A percentile compares a stretch with the other conserved stretches of the same genome.
Conservation (phyloP, 2,113 vertebrate species). For the Passer domesticus region DNA sequence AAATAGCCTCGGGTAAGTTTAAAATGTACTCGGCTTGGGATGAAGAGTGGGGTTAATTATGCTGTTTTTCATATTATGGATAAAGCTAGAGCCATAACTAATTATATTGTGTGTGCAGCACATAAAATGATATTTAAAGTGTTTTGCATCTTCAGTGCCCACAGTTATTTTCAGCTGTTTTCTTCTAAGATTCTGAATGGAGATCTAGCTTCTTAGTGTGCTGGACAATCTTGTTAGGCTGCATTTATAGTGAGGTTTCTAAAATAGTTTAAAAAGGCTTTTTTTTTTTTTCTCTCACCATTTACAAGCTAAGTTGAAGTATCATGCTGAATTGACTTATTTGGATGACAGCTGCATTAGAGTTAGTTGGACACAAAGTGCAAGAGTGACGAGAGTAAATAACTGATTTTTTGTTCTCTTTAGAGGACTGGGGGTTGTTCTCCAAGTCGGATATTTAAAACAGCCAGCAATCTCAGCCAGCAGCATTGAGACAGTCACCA, state of each 20-base stretch:
- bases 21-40: neutral
- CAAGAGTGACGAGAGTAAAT: neutral
- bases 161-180: neutral
- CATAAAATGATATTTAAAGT: neutral
- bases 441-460: neutral
- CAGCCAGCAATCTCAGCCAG: neutral
- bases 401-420: neutral
- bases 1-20: slow-evolving; percentile 73
- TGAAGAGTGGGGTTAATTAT: neutral
- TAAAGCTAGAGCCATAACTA: neutral
- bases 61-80: neutral
- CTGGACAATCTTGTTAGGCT: neutral
- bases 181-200: neutral
- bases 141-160: neutral
- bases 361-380: neutral
- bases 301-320: neutral
- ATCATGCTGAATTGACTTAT: neutral
- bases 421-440: neutral
- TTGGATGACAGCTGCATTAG: neutral
- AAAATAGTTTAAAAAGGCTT: neutral
- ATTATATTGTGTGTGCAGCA: neutral
- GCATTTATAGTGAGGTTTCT: neutral
- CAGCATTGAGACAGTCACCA: neutral
- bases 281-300: neutral
- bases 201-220: neutral